Percentiles rank a stretch among this genome's conserved stretches.
Conservation (phyloP, 2,113 vertebrate species). For the Notarius quadriscutis region DNA sequence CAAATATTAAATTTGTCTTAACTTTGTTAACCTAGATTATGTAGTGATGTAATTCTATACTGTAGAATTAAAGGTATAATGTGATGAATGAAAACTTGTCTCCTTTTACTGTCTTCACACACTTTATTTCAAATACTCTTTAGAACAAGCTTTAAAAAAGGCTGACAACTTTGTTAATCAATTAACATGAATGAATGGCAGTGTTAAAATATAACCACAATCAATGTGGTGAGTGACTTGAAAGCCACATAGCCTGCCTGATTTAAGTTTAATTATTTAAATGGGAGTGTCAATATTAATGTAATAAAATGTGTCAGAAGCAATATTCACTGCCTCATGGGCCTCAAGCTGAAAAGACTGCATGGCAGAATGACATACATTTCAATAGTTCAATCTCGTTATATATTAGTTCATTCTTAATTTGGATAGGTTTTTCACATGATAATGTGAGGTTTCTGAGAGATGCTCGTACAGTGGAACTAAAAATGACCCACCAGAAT, state of each 20-base stretch:
- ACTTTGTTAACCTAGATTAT: constrained; percentile 77
- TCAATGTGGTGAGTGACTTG: background rate
- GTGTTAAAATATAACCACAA: background rate
- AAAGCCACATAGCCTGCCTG: background rate
- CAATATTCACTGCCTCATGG: background rate
- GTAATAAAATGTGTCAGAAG: background rate
- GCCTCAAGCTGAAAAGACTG: background rate
- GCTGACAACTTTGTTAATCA: background rate
- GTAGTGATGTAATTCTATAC: constrained; percentile 77
- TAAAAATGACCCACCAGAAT: background rate
- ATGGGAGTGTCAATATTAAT: background rate
- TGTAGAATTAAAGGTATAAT: constrained; percentile 69
- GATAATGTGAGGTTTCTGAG: background rate
- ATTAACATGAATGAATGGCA: background rate
- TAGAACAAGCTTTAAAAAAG: background rate
- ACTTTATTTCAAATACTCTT: background rate
- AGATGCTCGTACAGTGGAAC: background rate
- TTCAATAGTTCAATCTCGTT: background rate
- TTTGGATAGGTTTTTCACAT: background rate
- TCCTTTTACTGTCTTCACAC: background rate
- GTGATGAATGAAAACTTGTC: background rate
- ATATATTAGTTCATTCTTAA: background rate
- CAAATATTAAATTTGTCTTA: constrained; percentile 78
- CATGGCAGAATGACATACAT: background rate
- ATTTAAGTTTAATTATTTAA: background rate